Base-by-base conservation (phyloP, 2,888 invertebrate species). In the Anodontia alba region DNA sequence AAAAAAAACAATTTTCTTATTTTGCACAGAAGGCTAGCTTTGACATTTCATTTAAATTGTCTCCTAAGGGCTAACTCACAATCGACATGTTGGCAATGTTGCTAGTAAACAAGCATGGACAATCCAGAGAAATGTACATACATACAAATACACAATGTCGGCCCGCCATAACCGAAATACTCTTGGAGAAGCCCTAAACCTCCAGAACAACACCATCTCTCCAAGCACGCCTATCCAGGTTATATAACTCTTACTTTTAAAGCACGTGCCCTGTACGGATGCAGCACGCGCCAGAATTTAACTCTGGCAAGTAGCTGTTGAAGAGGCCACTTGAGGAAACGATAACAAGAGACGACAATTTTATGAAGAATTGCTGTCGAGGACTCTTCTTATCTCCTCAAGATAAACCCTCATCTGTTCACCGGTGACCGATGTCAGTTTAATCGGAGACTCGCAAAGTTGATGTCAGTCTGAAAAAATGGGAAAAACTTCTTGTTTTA, bases 361-460 rank as follows among this genome's bases (percentile, higher is more conserved):
- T 62, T 31, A 33, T 17, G 12, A 20, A 54, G 54, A n/a, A 23
- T 12, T 54, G 1, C 33, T 1, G 7, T 62, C 26, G 26, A 62
- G 33, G 33, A 33, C 17, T 20, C 20, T 8, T 33, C 62, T 62
- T 62, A 62, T 62, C 62, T 62, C 62, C 33, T 33, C 20, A 33
- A 62, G 62, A 62, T 62, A 62, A 33, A 54, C 54, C 15, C 10
- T 62, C 62, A 62, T 15, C 62, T 62, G 62, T 62, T 31, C 62
- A 3, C 33, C 8, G 33, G 62, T 62, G 33, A 33, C 10, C n/a
- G 17, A 8, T 62, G 62, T 62, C 62, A 62, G 29, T 62, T 62
- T 33, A 62, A 33, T 62, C 62, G 31, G 62, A 62, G 62, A 62
- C 33, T 62, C 33, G 5, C 62, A 62, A 33, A 31, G 7, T 33